Conservation (phyloP, 2,888 invertebrate species). For the Kuschelorhynchus macadamiae region DNA sequence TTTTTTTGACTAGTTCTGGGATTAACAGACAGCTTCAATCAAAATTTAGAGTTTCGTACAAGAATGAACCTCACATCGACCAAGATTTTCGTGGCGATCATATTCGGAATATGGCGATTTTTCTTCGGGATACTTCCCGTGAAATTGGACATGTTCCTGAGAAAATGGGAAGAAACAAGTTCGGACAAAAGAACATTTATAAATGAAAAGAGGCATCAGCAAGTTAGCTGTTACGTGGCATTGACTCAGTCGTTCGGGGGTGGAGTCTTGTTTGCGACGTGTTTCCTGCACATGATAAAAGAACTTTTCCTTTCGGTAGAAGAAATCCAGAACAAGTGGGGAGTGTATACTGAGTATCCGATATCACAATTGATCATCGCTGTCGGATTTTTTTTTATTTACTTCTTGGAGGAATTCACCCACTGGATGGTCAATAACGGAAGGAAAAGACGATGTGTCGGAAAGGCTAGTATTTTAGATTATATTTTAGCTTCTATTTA, state of each 20-base stretch:
- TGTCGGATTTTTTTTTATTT: conserved; percentile 72
- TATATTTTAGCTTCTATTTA: too few relatives aligned
- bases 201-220: conserved; percentile 61
- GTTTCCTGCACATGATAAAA: conserved; percentile 73
- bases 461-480: conserved; percentile 44
- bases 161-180: conserved; percentile 62
- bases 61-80: conserved; percentile 56
- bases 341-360: conserved; percentile 64
- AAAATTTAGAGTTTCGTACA: too few relatives aligned
- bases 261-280: conserved; percentile 73
- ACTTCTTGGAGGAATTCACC: conserved; percentile 71
- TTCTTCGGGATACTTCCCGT: conserved; percentile 71
- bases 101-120: conserved; percentile 69
- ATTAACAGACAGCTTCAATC: too few relatives aligned
- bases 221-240: conserved; percentile 64
- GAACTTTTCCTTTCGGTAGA: conserved; percentile 70
- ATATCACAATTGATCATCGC: conserved; percentile 71
- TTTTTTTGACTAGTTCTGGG: too few relatives aligned
- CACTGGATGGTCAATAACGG: conserved; percentile 63
- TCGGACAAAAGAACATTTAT: conserved; percentile 51
- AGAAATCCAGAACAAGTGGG: conserved; percentile 61
- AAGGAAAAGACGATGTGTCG: conserved; percentile 22
- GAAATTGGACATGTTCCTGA: conserved; percentile 67
- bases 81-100: conserved; percentile 69
- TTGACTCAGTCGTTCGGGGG: conserved; percentile 71